Evolutionary conservation across 2,113 vertebrate genomes (phyloP).

Genomic region (Megaceryle maxima): DNA sequence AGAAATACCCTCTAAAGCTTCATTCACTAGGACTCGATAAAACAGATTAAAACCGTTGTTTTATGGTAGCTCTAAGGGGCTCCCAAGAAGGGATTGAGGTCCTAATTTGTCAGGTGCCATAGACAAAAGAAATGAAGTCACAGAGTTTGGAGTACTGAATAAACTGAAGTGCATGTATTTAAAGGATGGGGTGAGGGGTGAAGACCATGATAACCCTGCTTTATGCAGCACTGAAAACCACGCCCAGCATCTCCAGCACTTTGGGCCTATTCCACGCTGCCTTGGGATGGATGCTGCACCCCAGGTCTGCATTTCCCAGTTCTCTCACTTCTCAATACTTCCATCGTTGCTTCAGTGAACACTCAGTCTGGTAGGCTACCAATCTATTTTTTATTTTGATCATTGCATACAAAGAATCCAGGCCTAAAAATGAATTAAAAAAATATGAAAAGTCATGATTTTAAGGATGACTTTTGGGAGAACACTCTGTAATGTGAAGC

Average conservation of each 20-base stretch:
- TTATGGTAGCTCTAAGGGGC: neutral
- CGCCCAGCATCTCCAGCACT: neutral
- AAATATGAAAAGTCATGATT: neutral
- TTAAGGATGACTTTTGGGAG: neutral
- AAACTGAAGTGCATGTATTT: neutral
- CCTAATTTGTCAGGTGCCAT: neutral
- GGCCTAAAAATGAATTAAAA: neutral
- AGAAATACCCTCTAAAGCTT: conserved; percentile 41
- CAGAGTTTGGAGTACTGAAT: neutral
- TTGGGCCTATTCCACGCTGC: neutral
- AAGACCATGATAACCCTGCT: neutral
- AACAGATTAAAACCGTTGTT: conserved; percentile 32
- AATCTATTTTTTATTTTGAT: neutral
- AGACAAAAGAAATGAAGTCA: neutral
- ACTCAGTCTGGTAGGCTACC: neutral
- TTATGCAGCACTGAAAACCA: neutral
- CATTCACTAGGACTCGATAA: conserved; percentile 1
- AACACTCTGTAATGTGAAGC: neutral
- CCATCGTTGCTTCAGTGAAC: rapidly evolving
- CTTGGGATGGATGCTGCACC: neutral
- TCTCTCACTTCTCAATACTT: neutral
- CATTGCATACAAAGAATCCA: neutral
- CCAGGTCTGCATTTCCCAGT: neutral
- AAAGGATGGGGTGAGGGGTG: neutral
- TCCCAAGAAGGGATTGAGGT: neutral